Conservation (phyloP, 2,888 invertebrate species). For the Allolobophora icterica region DNA sequence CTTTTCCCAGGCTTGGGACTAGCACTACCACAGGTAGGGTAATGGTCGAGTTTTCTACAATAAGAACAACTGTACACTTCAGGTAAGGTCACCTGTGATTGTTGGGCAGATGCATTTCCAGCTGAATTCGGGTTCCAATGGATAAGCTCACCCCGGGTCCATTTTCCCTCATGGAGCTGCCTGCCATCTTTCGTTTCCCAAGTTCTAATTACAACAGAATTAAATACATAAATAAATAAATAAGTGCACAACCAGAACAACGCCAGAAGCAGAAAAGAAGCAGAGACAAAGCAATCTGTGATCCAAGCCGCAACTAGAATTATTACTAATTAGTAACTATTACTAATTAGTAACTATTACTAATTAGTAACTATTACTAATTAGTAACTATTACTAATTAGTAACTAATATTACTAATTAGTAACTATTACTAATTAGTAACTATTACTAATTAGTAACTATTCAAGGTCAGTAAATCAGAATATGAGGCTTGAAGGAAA, state of each 20-base stretch:
- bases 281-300: neutral
- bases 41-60: no score
- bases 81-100: neutral
- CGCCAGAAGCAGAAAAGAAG: neutral
- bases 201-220: neutral
- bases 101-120: slow-evolving; percentile 12
- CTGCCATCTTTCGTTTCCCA: neutral
- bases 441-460: no score
- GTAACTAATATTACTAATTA: no score
- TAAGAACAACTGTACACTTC: neutral
- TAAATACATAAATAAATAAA: neutral
- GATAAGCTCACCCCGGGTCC: neutral
- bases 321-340: neutral
- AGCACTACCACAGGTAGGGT: no score
- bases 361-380: no score
- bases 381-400: no score
- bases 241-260: neutral
- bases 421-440: no score
- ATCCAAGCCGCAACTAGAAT: neutral
- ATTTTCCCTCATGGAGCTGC: neutral
- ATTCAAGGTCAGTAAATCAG: no score
- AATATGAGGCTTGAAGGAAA: no score
- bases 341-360: no score
- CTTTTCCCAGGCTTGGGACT: no score
- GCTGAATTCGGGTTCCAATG: neutral